Base-by-base conservation (phyloP, 2,888 invertebrate genomes). In the Protonemura montana region DNA sequence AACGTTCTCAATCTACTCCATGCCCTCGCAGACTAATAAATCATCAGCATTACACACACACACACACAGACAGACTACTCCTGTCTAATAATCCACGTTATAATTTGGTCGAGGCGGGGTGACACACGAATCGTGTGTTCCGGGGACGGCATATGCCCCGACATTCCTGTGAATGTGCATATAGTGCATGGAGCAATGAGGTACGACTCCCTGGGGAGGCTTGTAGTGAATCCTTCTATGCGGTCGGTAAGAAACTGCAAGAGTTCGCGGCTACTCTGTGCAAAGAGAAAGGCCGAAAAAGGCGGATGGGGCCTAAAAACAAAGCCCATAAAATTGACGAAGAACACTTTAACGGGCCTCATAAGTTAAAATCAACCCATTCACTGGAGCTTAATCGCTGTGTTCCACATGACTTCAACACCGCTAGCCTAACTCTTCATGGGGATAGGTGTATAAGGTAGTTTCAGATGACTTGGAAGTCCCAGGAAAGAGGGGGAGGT, bases 61-160 rank as follows among this genome's bases (percentile, higher is more conserved):
- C 30, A 13, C 29, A 35, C 35, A 35, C 35, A 35, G 30, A 29
- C n/a, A 29, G 30, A 27, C 13, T 59, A 21, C 30, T 84, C 2
- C 76, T 29, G 84, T 84, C 84, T 42, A 76, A 84, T 84, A 84
- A 84, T 84, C 59, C 76, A 76, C 0, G 84, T 28, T 84, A 76
- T 84, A 84, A 84, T 84, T 59, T 76, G 84, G n/a, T 30, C n/a
- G 82, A n/a, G 16, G 83, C n/a, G n/a, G 83, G 59, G 83, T 30
- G 30, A 35, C 10, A 10, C 35, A 6, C 35, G 35, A 35, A 35
- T 35, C n/a, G 35, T 35, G 35, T 35, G 35, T 35, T 35, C 13
- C 59, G 59, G 59, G 16, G 21, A 2, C 1, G 59, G 59, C 59
- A 59, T 3, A 59, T 59, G 59, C 59, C 59, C 16, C 59, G 59